phyloP scores from a whole-genome alignment of 1,140 invertebrate genomes.

The Solen grandis region DNA sequence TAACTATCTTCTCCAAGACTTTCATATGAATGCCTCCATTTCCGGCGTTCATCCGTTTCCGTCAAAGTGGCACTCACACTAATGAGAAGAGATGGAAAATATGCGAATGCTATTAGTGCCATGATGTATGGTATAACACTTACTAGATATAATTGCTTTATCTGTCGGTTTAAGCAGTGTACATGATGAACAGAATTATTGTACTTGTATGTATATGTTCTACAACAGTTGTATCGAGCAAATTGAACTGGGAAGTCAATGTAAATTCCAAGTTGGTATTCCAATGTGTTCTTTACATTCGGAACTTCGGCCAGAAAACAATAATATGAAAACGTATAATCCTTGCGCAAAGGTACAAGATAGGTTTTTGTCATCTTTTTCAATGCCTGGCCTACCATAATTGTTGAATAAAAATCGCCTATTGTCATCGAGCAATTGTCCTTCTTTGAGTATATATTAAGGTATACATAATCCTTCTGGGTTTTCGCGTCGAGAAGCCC shows the following conservation, averaged over 20 bases:
- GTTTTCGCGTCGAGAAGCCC: constrained; percentile 43
- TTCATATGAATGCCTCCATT: neutral
- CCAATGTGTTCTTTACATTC: constrained; percentile 23
- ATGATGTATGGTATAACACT: constrained; percentile 25
- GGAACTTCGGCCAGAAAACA: constrained; percentile 28
- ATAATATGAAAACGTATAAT: constrained; percentile 26
- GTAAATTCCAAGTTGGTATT: constrained; percentile 26
- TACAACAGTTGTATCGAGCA: constrained; percentile 27
- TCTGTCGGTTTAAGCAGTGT: neutral
- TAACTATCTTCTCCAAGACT: neutral
- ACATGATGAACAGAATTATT: neutral
- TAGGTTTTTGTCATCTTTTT: constrained; percentile 17
- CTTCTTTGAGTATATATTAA: neutral
- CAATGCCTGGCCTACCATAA: constrained; percentile 3
- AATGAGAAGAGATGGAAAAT: constrained; percentile 25
- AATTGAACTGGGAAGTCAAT: constrained; percentile 16
- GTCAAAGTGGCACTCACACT: neutral
- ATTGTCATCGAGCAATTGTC: constrained; percentile 9
- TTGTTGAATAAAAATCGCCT: neutral
- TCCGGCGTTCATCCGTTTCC: neutral
- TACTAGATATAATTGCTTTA: neutral
- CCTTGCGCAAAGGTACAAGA: neutral
- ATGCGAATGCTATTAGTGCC: constrained; percentile 15
- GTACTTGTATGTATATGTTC: neutral
- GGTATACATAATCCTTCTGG: neutral